These are phyloP conservation scores for Neogobius melanostomus DNA, from an alignment of 2,113 vertebrate genomes.

Conservation along the genomic window DNA sequence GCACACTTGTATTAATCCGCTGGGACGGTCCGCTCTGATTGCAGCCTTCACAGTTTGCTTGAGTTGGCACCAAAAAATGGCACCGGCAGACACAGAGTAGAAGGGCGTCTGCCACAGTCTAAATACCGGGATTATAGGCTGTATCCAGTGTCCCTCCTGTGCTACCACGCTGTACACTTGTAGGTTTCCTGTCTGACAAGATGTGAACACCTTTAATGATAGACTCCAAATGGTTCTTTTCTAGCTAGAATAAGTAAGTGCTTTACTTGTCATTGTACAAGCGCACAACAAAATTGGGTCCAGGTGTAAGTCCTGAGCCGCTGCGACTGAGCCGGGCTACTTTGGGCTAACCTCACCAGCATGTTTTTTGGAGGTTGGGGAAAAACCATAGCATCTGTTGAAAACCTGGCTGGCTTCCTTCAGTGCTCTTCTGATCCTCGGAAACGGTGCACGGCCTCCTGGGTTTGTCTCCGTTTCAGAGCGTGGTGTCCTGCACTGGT, in stretches of 20 bases:
- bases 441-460: too few relatives aligned
- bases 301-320: too few relatives aligned
- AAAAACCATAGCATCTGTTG: too few relatives aligned
- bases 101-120: constrained; percentile 54
- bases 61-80: constrained; percentile 56
- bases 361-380: too few relatives aligned
- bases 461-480: too few relatives aligned
- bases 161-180: constrained; percentile 51
- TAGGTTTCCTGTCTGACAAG: constrained; percentile 59
- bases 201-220: constrained; percentile 50
- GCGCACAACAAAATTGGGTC: too few relatives aligned
- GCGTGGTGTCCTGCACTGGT: too few relatives aligned
- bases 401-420: too few relatives aligned
- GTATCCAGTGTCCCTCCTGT: constrained; percentile 52
- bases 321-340: too few relatives aligned
- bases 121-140: constrained; percentile 57
- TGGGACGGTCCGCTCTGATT: constrained; percentile 60
- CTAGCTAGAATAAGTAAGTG: neutral
- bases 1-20: constrained; percentile 50
- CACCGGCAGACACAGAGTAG: constrained; percentile 46
- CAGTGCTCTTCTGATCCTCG: too few relatives aligned
- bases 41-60: constrained; percentile 65
- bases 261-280: too few relatives aligned
- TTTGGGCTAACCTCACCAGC: too few relatives aligned
- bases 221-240: constrained; percentile 3